phyloP scores from a whole-genome alignment of 2,888 invertebrate genomes.

The Chrysolina americana region DNA sequence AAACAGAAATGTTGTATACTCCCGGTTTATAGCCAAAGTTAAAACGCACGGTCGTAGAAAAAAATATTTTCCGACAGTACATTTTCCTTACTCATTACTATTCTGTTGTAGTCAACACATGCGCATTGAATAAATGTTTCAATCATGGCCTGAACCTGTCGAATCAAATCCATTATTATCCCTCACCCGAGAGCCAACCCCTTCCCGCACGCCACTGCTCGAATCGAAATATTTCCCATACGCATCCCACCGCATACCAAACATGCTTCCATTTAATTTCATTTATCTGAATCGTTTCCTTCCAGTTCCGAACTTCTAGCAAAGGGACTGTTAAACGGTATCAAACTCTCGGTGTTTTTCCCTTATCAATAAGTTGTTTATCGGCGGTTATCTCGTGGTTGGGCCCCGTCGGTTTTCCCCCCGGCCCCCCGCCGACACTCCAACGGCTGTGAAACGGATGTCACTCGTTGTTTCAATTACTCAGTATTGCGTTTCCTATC shows the following conservation, averaged over 20 bases:
- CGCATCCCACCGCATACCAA: background rate
- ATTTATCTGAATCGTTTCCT: conserved; percentile 44
- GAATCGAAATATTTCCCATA: background rate
- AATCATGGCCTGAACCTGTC: no score
- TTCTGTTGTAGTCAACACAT: no score
- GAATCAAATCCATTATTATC: no score
- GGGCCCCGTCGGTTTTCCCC: conserved; percentile 27
- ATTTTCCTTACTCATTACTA: no score
- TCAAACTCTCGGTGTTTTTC: background rate
- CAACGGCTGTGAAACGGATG: conserved; percentile 32
- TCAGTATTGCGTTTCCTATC: conserved; percentile 39
- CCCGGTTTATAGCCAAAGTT: no score
- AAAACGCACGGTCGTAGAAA: no score
- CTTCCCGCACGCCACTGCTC: background rate
- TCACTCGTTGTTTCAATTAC: conserved; percentile 41
- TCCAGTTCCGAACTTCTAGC: conserved; percentile 40
- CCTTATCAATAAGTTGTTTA: conserved; percentile 43
- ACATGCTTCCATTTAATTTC: background rate
- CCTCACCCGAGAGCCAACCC: background rate
- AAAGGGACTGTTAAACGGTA: conserved; percentile 31
- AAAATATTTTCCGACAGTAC: no score
- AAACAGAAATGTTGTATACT: no score
- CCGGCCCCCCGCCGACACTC: conserved; percentile 23
- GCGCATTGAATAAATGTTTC: no score
- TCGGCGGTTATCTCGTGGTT: conserved; percentile 42